phyloP scores from a whole-genome alignment of 2,113 vertebrate genomes.

The Tylochromis polylepis region DNA sequence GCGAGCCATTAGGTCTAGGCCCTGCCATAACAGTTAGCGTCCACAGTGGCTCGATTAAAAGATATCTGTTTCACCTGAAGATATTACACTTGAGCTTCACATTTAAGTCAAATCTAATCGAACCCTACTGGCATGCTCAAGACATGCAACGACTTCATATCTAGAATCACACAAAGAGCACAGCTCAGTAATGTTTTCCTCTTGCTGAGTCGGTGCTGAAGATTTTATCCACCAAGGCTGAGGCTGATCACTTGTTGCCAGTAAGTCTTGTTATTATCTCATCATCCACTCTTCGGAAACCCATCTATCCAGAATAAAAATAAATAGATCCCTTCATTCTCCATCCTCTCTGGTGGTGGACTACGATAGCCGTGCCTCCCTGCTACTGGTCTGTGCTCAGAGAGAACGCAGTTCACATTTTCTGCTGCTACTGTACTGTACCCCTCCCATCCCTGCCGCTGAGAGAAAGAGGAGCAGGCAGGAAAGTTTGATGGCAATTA shows the following conservation, averaged over 20 bases:
- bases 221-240: slow-evolving; percentile 15
- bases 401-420: slow-evolving; percentile 57
- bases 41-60: background rate
- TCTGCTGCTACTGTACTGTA: slow-evolving; percentile 50
- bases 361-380: slow-evolving; percentile 25
- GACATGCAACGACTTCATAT: background rate
- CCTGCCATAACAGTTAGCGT: background rate
- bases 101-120: background rate
- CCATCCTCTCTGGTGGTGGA: slow-evolving; percentile 16
- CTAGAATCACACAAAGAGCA: background rate
- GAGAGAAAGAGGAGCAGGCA: slow-evolving; percentile 41
- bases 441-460: slow-evolving; percentile 43
- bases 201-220: slow-evolving; percentile 13
- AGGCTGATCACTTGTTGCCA: background rate
- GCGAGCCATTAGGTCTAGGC: background rate
- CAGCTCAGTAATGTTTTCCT: slow-evolving; percentile 10
- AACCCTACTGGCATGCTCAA: background rate
- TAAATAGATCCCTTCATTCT: background rate
- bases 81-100: background rate
- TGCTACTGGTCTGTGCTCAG: slow-evolving; percentile 48
- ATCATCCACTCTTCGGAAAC: slow-evolving; percentile 17
- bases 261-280: background rate
- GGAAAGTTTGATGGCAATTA: slow-evolving; percentile 68
- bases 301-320: slow-evolving; percentile 4
- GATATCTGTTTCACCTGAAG: background rate